Evolutionary conservation across 2,888 invertebrate species (phyloP).

Genomic region (Coelinius sp.): DNA sequence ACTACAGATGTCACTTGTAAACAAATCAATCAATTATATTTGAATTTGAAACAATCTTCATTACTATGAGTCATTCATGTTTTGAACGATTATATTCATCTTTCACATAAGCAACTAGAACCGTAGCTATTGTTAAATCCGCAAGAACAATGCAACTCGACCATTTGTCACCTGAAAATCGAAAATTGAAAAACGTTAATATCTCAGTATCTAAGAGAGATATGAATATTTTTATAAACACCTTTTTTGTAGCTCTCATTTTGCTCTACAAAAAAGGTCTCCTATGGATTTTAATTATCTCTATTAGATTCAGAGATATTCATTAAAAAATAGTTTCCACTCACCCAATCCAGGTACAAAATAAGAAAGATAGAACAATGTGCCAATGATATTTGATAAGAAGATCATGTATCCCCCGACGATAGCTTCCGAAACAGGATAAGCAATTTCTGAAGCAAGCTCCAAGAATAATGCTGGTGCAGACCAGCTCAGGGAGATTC

Average conservation of each 20-base stretch:
- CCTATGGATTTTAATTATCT: too few relatives aligned
- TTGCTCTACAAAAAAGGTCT: too few relatives aligned
- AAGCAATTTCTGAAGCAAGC: slow-evolving; percentile 61
- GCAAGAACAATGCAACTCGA: slow-evolving; percentile 47
- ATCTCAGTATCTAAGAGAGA: too few relatives aligned
- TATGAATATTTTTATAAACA: too few relatives aligned
- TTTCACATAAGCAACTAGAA: slow-evolving; percentile 45
- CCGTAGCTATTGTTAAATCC: slow-evolving; percentile 40
- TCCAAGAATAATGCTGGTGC: slow-evolving; percentile 61
- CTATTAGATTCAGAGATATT: too few relatives aligned
- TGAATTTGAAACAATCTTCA: too few relatives aligned
- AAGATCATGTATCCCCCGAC: slow-evolving; percentile 63
- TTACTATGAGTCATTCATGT: background rate
- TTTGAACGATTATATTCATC: slow-evolving; percentile 46
- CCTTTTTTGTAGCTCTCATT: too few relatives aligned
- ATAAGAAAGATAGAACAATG: slow-evolving; percentile 50
- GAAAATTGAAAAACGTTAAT: too few relatives aligned
- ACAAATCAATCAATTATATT: too few relatives aligned
- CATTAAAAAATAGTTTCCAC: too few relatives aligned
- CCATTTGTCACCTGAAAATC: slow-evolving; percentile 45
- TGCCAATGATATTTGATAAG: slow-evolving; percentile 53
- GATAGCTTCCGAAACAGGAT: slow-evolving; percentile 61
- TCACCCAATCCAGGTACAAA: slow-evolving; percentile 53
- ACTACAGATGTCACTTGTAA: too few relatives aligned
- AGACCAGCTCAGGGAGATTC: slow-evolving; percentile 59